These are phyloP conservation scores for Limnephilus lunatus DNA, from an alignment of 2,888 invertebrate species.

Conservation along the genomic window DNA sequence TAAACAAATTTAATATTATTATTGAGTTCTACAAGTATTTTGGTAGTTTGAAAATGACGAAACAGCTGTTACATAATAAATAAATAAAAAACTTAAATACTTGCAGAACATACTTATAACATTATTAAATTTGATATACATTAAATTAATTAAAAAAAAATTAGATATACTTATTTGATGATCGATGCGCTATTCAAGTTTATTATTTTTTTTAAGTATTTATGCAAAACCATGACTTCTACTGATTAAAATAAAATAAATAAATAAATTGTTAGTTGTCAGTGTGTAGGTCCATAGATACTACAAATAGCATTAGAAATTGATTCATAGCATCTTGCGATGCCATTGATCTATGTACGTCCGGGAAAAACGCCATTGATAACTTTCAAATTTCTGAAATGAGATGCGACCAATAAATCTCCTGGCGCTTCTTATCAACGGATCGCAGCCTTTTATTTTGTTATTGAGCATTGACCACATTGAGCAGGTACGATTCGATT, in stretches of 20 bases:
- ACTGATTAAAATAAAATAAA: neutral
- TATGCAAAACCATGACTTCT: too few relatives aligned
- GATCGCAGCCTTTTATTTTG: conserved; percentile 5
- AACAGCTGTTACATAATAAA: too few relatives aligned
- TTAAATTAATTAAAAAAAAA: too few relatives aligned
- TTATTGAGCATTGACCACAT: neutral
- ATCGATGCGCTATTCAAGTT: too few relatives aligned
- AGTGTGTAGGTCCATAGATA: neutral
- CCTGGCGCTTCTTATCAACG: neutral
- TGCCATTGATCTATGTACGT: neutral
- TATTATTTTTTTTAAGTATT: too few relatives aligned
- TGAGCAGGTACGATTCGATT: conserved; percentile 21
- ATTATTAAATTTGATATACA: too few relatives aligned
- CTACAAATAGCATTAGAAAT: neutral
- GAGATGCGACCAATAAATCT: conserved; percentile 21
- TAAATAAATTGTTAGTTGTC: neutral
- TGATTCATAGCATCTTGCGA: neutral
- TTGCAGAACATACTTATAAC: too few relatives aligned
- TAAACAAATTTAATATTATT: too few relatives aligned
- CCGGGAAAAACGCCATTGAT: neutral
- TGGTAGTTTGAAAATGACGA: too few relatives aligned
- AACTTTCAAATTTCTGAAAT: neutral
- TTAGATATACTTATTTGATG: too few relatives aligned
- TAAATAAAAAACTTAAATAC: too few relatives aligned
- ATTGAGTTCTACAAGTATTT: too few relatives aligned